Evolutionary conservation across 2,113 vertebrate species (phyloP).

Genomic region (Pseudonaja textilis): DNA sequence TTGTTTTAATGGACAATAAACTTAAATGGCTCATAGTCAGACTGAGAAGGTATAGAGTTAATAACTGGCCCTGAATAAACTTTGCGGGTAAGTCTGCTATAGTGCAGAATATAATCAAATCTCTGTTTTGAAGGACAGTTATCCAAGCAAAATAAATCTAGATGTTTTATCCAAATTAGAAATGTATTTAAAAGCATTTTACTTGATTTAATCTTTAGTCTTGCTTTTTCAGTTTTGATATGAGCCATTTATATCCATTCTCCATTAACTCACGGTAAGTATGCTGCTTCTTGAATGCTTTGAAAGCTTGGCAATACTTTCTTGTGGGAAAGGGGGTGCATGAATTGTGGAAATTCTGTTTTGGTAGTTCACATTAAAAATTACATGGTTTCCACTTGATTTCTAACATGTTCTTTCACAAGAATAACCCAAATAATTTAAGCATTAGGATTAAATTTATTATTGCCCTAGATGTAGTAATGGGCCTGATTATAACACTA

Average conservation of each 20-base stretch:
- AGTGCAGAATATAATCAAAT: neutral
- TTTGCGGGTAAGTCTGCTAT: neutral
- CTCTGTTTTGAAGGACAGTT: neutral
- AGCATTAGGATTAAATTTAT: neutral
- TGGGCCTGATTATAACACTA: conserved; percentile 12
- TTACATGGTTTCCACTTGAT: neutral
- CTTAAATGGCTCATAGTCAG: conserved; percentile 26
- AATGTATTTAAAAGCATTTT: conserved; percentile 12
- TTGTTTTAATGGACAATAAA: conserved; percentile 29
- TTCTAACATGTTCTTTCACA: conserved; percentile 3
- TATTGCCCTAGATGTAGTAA: neutral
- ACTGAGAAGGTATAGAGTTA: conserved; percentile 4
- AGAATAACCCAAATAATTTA: neutral
- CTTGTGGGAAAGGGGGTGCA: neutral
- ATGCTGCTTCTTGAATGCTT: neutral
- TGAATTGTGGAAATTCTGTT: conserved; percentile 6
- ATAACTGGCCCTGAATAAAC: conserved; percentile 4
- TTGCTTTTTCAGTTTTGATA: conserved; percentile 37
- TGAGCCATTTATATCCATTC: conserved; percentile 39
- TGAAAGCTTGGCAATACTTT: conserved; percentile 3
- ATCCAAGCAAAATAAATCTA: neutral
- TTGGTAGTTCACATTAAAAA: neutral
- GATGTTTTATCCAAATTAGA: neutral
- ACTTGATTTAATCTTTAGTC: conserved; percentile 31
- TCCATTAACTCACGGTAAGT: conserved; percentile 37